A percentile compares a stretch with the other conserved stretches of the same genome.
These are phyloP conservation scores for Tubulanus polymorphus DNA, from an alignment of 2,888 invertebrate species.

Conservation along the genomic window DNA sequence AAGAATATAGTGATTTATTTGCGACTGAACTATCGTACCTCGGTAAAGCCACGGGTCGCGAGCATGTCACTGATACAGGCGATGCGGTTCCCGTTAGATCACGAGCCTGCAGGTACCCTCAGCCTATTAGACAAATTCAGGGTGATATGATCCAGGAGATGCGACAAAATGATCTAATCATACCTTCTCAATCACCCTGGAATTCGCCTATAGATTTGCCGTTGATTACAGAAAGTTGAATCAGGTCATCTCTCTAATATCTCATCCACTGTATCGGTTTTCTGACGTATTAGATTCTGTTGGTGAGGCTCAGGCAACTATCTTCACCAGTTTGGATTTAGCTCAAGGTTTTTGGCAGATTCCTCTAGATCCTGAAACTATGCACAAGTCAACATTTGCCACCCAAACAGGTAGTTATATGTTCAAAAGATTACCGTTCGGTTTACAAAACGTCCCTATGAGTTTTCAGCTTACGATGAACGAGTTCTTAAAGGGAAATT, in stretches of 20 bases:
- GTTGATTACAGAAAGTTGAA: constrained; percentile 21
- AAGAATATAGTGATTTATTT: too few relatives aligned
- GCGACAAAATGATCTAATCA: constrained; percentile 19
- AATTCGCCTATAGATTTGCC: constrained; percentile 20
- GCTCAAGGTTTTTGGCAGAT: constrained; percentile 18
- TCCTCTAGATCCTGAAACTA: constrained; percentile 12
- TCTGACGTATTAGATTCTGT: constrained; percentile 18
- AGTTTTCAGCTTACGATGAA: constrained; percentile 19
- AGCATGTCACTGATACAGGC: too few relatives aligned
- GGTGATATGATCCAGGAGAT: constrained; percentile 19
- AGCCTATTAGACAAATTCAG: constrained; percentile 3
- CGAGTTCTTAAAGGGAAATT: constrained; percentile 15
- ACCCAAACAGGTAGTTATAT: constrained; percentile 17
- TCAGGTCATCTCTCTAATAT: constrained; percentile 15
- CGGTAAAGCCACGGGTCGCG: too few relatives aligned
- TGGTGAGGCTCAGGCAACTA: constrained; percentile 10
- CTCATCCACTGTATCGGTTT: constrained; percentile 17
- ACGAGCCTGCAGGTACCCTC: too few relatives aligned
- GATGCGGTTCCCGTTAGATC: too few relatives aligned
- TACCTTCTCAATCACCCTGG: constrained; percentile 19
- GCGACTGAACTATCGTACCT: too few relatives aligned
- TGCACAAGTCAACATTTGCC: constrained; percentile 20
- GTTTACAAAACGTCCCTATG: constrained; percentile 21
- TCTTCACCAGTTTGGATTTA: constrained; percentile 19
- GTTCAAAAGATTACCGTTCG: constrained; percentile 23